Conservation (phyloP, 1,140 invertebrate genomes). For the Cydia strobilella region DNA sequence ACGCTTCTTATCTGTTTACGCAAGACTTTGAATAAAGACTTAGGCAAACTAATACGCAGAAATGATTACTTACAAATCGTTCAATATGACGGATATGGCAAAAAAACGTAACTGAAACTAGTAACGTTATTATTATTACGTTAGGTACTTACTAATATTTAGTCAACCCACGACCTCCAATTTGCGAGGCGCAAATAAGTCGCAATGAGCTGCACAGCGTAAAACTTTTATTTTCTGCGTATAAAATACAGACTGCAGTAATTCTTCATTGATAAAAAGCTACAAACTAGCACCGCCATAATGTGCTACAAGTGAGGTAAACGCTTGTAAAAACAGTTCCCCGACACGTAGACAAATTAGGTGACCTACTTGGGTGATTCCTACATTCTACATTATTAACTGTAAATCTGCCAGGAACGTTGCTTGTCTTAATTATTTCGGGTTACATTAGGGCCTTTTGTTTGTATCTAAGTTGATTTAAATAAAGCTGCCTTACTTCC, state of each 20-base stretch:
- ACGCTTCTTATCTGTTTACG: conserved; percentile 10
- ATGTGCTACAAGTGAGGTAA: background rate
- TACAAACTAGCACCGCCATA: background rate
- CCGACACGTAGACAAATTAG: background rate
- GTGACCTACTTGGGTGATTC: background rate
- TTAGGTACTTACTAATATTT: background rate
- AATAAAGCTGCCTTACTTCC: conserved; percentile 30
- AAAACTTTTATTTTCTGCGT: background rate
- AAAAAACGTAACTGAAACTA: background rate
- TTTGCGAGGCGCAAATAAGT: background rate
- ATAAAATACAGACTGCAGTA: too few species aligned
- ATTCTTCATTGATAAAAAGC: too few species aligned
- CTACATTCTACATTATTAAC: conserved; percentile 27
- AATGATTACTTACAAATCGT: background rate
- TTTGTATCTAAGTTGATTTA: conserved; percentile 31
- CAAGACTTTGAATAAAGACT: background rate
- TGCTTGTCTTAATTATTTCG: conserved; percentile 31
- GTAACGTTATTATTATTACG: background rate
- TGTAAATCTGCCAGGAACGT: conserved; percentile 25
- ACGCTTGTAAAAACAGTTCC: background rate
- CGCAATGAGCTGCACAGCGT: too few species aligned
- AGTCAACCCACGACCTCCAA: background rate
- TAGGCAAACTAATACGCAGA: background rate
- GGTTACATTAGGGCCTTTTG: conserved; percentile 28
- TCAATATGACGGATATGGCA: background rate